Conservation (phyloP, 2,797 vertebrate species). For the Manis pentadactyla region DNA sequence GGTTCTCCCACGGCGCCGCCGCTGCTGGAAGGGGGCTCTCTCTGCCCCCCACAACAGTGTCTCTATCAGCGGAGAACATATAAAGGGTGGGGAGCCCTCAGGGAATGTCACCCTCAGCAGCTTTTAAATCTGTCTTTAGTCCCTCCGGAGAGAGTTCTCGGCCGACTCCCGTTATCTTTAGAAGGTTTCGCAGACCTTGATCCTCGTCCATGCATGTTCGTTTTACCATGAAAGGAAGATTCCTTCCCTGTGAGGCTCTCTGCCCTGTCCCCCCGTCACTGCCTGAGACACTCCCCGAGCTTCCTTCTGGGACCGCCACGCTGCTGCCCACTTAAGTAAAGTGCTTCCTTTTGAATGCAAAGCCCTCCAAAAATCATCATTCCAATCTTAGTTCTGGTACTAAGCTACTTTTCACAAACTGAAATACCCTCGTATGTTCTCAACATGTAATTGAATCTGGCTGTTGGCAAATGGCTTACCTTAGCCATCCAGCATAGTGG, state of each 20-base stretch:
- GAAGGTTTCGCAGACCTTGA: not conserved
- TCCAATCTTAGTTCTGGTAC: not conserved
- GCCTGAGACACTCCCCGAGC: not conserved
- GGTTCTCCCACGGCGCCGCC: too few relatives aligned
- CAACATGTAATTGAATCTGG: not conserved
- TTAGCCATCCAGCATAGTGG: not conserved
- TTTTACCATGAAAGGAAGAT: not conserved
- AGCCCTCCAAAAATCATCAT: not conserved
- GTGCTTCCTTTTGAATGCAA: constrained; percentile 1
- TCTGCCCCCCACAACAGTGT: not conserved
- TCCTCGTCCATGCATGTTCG: not conserved
- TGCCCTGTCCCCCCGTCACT: too few relatives aligned
- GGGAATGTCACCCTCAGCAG: not conserved
- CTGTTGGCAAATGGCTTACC: not conserved
- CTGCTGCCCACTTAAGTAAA: not conserved
- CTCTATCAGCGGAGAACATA: not conserved
- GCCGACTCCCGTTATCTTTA: not conserved
- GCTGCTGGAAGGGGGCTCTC: too few relatives aligned
- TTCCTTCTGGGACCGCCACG: not conserved
- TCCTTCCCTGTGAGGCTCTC: too few relatives aligned
- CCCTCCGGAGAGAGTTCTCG: not conserved
- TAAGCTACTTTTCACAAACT: not conserved
- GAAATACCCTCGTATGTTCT: not conserved
- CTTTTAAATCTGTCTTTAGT: not conserved
- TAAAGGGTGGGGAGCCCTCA: not conserved